These are phyloP conservation scores for Brienomyrus brachyistius DNA, from an alignment of 2,113 vertebrate species.

Conservation along the genomic window DNA sequence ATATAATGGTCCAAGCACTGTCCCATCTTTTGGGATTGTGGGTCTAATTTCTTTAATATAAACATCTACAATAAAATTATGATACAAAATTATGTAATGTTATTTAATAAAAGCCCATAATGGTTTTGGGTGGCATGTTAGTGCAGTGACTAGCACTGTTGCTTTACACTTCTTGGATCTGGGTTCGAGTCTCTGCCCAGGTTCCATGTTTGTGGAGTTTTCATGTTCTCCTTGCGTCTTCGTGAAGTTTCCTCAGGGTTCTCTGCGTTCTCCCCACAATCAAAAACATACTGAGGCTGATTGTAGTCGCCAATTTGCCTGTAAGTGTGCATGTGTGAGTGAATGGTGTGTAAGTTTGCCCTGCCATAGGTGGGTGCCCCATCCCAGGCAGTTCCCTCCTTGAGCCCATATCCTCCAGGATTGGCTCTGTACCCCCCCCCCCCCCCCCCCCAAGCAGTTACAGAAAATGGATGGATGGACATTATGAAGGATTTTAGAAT, in stretches of 20 bases:
- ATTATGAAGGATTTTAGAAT: background rate
- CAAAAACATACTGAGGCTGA: background rate
- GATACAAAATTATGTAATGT: background rate
- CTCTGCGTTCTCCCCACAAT: no score
- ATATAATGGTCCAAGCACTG: background rate
- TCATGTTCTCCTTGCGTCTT: no score
- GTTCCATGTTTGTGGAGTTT: background rate
- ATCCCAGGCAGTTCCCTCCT: background rate
- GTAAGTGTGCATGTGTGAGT: background rate
- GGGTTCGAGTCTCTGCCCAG: background rate
- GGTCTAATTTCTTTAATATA: background rate
- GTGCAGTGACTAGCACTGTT: background rate
- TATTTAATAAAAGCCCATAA: background rate
- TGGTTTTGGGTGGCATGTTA: background rate
- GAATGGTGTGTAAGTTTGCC: background rate
- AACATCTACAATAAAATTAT: background rate
- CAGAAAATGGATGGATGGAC: background rate
- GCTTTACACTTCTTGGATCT: no score
- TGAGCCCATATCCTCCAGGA: no score
- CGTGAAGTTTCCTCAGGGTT: no score
- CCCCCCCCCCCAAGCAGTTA: no score
- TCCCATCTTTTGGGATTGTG: background rate
- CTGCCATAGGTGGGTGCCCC: background rate
- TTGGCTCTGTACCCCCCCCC: no score
- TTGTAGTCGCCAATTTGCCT: background rate